These are phyloP conservation scores for Pipistrellus kuhlii DNA, from an alignment of 2,797 vertebrate genomes.

Conservation along the genomic window DNA sequence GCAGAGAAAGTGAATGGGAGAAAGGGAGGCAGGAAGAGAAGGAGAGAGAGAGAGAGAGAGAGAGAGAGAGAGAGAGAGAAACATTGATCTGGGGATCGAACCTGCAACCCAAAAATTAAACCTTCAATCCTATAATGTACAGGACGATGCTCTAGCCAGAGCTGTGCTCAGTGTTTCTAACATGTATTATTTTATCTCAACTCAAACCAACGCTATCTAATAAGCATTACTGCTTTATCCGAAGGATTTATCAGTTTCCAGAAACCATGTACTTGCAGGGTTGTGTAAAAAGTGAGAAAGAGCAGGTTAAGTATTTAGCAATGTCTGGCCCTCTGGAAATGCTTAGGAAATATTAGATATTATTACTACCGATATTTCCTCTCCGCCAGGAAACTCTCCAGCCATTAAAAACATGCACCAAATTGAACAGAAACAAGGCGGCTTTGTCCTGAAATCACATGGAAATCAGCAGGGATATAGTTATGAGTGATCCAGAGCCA, in stretches of 20 bases:
- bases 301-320: background rate
- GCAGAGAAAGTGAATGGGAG: background rate
- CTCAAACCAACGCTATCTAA: background rate
- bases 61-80: background rate
- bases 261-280: background rate
- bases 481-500: background rate
- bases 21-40: background rate
- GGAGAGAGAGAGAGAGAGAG: background rate
- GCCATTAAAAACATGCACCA: constrained; percentile 6
- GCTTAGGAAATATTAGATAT: constrained; percentile 1
- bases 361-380: background rate
- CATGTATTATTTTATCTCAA: background rate
- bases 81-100: background rate
- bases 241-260: background rate
- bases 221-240: background rate
- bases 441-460: constrained; percentile 39
- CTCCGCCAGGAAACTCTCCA: constrained; percentile 19
- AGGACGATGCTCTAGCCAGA: background rate
- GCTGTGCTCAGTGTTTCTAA: background rate
- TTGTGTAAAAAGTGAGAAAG: background rate
- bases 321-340: background rate
- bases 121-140: background rate
- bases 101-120: background rate
- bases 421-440: constrained; percentile 25
- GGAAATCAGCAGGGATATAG: background rate